These are phyloP conservation scores for Netelia virgata DNA, from an alignment of 2,888 invertebrate species.

Conservation along the genomic window DNA sequence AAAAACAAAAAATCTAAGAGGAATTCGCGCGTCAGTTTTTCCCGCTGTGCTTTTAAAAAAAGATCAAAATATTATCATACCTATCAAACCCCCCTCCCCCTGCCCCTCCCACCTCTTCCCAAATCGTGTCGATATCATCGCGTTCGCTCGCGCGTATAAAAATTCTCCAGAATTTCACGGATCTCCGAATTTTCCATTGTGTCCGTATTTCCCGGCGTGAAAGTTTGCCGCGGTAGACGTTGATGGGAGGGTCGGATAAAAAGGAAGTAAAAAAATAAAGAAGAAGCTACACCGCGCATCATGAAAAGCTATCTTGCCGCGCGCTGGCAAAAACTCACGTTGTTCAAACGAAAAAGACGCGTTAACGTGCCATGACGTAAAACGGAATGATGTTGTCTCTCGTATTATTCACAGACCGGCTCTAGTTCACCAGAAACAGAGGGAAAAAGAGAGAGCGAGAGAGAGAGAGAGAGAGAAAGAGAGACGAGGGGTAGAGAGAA, in stretches of 20 bases:
- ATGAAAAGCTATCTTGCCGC: neutral
- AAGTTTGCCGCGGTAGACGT: neutral
- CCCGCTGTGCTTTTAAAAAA: too few species aligned
- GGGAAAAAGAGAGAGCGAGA: conserved; percentile 1
- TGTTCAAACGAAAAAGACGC: conserved; percentile 53
- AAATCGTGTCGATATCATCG: neutral
- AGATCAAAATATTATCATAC: too few species aligned
- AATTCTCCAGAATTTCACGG: neutral
- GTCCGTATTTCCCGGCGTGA: neutral
- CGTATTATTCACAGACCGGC: conserved; percentile 58
- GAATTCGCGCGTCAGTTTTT: too few species aligned
- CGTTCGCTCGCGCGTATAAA: neutral
- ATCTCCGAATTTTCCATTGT: neutral
- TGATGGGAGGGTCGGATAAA: too few species aligned
- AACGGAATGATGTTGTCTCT: conserved; percentile 61
- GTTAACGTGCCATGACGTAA: conserved; percentile 56
- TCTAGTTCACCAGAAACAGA: conserved; percentile 34
- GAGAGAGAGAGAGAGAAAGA: conserved; percentile 14
- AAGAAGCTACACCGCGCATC: neutral
- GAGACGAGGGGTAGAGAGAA: conserved; percentile 9
- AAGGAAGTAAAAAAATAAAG: neutral
- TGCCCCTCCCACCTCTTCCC: neutral
- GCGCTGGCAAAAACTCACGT: conserved; percentile 1
- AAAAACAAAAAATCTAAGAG: too few species aligned
- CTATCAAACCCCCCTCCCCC: too few species aligned